These are phyloP conservation scores for Eunapius fragilis DNA, from an alignment of 37 sponge, comb jelly and placozoan species.

Conservation along the genomic window DNA sequence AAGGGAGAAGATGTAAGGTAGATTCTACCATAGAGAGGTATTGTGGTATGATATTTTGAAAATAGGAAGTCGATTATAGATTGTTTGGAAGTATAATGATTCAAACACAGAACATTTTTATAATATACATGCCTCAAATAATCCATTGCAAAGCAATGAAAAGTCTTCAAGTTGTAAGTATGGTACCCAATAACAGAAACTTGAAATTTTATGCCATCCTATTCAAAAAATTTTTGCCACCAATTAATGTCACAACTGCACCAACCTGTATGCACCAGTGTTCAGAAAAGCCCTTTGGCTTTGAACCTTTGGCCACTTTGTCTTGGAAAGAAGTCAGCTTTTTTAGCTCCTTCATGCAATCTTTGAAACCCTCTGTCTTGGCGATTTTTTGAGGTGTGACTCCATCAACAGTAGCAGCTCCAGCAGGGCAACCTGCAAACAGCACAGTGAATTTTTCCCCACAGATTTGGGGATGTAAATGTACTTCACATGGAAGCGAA, in stretches of 20 bases:
- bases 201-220: background rate
- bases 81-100: no score
- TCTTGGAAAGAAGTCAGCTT: conserved; percentile 75
- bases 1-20: no score
- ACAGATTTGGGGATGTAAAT: no score
- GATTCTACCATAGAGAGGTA: no score
- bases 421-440: conserved; percentile 82
- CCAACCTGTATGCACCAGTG: conserved; percentile 77
- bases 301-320: conserved; percentile 76
- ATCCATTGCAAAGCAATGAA: no score
- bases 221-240: background rate
- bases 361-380: conserved; percentile 74
- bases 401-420: conserved; percentile 54
- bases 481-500: no score
- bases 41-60: no score
- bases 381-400: conserved; percentile 85
- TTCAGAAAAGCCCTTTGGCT: conserved; percentile 87
- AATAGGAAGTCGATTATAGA: no score
- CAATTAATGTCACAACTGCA: background rate
- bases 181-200: background rate
- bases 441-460: no score
- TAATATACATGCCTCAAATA: no score
- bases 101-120: no score
- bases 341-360: conserved; percentile 86
- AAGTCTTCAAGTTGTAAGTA: no score